A percentile compares a stretch with the other conserved stretches of the same genome.
Evolutionary conservation across 2,113 vertebrate species (phyloP).

Genomic region (Phodopus roborovskii): DNA sequence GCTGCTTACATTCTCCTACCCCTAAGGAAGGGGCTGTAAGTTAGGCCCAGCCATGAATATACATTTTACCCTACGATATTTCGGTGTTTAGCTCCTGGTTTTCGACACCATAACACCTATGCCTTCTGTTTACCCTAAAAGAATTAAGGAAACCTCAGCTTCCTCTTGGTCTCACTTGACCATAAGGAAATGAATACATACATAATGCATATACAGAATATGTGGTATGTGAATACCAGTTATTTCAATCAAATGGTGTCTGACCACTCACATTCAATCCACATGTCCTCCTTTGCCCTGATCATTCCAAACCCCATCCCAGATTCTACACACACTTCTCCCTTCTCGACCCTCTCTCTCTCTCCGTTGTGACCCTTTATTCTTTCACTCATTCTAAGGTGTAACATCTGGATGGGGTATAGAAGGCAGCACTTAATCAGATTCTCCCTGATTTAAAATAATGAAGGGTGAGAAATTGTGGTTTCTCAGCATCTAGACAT

Average conservation of each 20-base stretch:
- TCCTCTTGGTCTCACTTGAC: not conserved
- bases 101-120: not conserved
- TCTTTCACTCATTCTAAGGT: conserved; percentile 38
- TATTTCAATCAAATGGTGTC: conserved; percentile 16
- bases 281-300: not conserved
- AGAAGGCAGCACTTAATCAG: conserved; percentile 41
- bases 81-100: not conserved
- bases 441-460: conserved; percentile 27
- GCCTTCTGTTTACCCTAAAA: not conserved
- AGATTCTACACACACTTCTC: conserved; percentile 6
- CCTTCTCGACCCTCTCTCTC: not conserved
- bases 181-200: not conserved
- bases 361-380: not conserved
- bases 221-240: not conserved
- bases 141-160: not conserved
- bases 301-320: not conserved
- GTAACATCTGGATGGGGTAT: not conserved
- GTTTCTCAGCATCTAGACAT: conserved; percentile 1
- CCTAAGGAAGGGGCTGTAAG: not conserved
- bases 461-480: not conserved
- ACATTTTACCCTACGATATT: not conserved
- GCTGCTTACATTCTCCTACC: not conserved
- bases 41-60: not conserved
- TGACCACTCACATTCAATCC: not conserved
- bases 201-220: not conserved